Evolutionary conservation across 2,113 vertebrate genomes (phyloP), one percentile per base, ranked within the genome.

Genomic region (Phylloscopus trochiloides): DNA sequence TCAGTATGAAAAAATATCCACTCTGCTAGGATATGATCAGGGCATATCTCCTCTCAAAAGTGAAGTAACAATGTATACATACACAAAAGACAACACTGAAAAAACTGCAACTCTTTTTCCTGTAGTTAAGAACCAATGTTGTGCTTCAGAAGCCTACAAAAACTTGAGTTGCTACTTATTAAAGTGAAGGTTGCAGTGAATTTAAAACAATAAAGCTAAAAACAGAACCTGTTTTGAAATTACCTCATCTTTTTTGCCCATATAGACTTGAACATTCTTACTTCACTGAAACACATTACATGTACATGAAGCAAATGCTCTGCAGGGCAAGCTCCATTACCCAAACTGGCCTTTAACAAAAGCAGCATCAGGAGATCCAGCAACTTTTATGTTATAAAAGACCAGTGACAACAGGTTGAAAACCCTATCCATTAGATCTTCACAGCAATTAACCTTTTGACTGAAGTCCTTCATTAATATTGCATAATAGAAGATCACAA

Each of bases 341-440:
- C 80, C 86, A 75, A 87, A 63, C 43, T 34, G 88, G 79, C 50
- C 67, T 75, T 58, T 16, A 78, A 81, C n/a, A 85, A 82, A 95
- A 90, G 68, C 90, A 97, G 87, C 48, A 50, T 18, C 86, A 90
- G 86, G 74, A 91, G 72, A 94, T 62, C 73, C 47, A 85, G 90
- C 8, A 32, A 86, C 50, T 40, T 40, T 40, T 86, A 38, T 6
- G 34, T 59, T 84, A 76, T 6, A 51, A 38, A 83, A 94, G 86
- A 96, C 70, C 50, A 91, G 62, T 81, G 90, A 89, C 83, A 97
- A 86, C 70, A 95, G 81, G 91, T 80, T 95, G 21, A 97, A 96
- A 96, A 88, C 19, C 1, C 1, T 42, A 86, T 87, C 29, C 29
- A 50, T 87, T 86, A 82, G 61, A 54, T 94, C 68, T 79, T 88